These are phyloP conservation scores for Arctopsyche grandis DNA, from an alignment of 1,140 invertebrate genomes.

Conservation along the genomic window DNA sequence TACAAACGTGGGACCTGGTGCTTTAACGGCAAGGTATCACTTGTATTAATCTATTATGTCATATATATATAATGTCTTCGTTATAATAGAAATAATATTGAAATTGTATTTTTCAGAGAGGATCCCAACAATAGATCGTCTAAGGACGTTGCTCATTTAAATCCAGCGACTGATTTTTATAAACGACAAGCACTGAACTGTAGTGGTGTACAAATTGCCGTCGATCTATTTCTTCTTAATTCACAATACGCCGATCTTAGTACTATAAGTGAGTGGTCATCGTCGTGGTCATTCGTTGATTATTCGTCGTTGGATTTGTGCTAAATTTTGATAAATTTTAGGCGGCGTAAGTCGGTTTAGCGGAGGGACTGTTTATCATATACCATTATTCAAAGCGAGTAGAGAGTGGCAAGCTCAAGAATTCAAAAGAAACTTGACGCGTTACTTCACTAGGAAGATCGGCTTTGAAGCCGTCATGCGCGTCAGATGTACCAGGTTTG, in stretches of 20 bases:
- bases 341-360: constrained; percentile 95
- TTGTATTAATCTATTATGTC: background rate
- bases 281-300: background rate
- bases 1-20: constrained; percentile 91
- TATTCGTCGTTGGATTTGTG: too few relatives aligned
- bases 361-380: constrained; percentile 93
- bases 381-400: constrained; percentile 86
- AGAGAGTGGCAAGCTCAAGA: constrained; percentile 77
- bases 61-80: too few relatives aligned
- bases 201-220: constrained; percentile 94
- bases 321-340: constrained; percentile 56
- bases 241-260: constrained; percentile 94
- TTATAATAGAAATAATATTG: background rate
- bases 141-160: constrained; percentile 85
- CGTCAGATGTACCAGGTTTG: constrained; percentile 92
- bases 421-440: constrained; percentile 81
- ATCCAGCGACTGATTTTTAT: constrained; percentile 98
- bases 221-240: constrained; percentile 95
- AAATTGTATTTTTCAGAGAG: constrained; percentile 69
- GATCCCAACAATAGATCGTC: constrained; percentile 84
- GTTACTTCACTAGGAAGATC: constrained; percentile 96
- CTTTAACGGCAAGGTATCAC: constrained; percentile 75
- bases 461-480: constrained; percentile 99
- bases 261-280: constrained; percentile 81
- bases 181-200: constrained; percentile 96